Percentiles rank a stretch among this genome's conserved stretches.
Evolutionary conservation across 2,888 invertebrate species (phyloP).

Genomic region (Macroteleia sp.): DNA sequence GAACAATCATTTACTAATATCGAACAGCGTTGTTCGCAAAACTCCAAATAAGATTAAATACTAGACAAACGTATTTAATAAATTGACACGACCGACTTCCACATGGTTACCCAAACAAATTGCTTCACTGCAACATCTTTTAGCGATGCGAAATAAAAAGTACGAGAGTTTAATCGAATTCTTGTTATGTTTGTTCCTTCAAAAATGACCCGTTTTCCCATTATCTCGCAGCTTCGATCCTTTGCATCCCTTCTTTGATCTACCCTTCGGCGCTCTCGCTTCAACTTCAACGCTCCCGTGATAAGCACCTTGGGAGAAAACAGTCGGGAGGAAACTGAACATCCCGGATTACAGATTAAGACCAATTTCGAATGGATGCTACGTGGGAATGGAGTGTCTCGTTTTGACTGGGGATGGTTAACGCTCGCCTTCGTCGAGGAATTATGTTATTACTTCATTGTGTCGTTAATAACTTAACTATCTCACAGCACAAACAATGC

Average conservation of each 20-base stretch:
- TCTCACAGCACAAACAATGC: constrained; percentile 44
- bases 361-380: constrained; percentile 80
- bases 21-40: no score
- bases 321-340: constrained; percentile 81
- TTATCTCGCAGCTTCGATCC: constrained; percentile 61
- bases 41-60: constrained; percentile 16
- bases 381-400: constrained; percentile 79
- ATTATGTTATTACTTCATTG: constrained; percentile 62
- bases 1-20: no score
- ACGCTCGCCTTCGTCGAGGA: constrained; percentile 46
- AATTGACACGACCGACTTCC: constrained; percentile 52
- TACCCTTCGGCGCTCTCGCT: constrained; percentile 53
- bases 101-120: constrained; percentile 60
- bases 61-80: constrained; percentile 45
- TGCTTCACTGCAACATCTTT: constrained; percentile 43
- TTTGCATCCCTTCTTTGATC: constrained; percentile 63
- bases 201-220: constrained; percentile 55
- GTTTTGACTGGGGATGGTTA: constrained; percentile 64
- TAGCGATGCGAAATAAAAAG: constrained; percentile 39
- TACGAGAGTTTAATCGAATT: constrained; percentile 55
- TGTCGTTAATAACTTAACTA: constrained; percentile 57
- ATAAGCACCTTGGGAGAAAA: constrained; percentile 68
- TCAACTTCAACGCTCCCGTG: constrained; percentile 54
- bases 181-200: constrained; percentile 58
- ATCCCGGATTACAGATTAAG: constrained; percentile 82